phyloP scores from a whole-genome alignment of 1,140 invertebrate genomes.

The Lamellibrachia luymesi region DNA sequence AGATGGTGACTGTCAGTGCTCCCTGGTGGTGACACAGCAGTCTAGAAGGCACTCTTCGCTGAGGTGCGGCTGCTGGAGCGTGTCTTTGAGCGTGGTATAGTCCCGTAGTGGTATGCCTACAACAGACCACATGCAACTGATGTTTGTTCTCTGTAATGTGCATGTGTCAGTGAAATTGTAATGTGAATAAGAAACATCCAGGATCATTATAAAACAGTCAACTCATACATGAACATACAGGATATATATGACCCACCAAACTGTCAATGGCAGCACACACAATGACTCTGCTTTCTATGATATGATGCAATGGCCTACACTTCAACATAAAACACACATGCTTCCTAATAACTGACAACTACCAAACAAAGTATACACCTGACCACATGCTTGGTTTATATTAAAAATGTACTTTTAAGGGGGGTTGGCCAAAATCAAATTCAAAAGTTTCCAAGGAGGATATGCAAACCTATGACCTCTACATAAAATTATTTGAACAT shows the following conservation, averaged over 20 bases:
- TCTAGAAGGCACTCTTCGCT: background rate
- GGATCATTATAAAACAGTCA: background rate
- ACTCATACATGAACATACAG: background rate
- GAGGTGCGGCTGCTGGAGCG: background rate
- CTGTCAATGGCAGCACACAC: background rate
- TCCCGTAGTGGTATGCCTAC: slow-evolving; percentile 23
- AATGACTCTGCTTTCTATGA: too few relatives aligned
- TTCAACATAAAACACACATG: too few relatives aligned
- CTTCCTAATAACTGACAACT: background rate
- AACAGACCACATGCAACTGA: background rate
- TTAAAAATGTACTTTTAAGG: background rate
- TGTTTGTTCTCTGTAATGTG: background rate
- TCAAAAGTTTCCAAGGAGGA: background rate
- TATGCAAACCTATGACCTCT: too few relatives aligned
- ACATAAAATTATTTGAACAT: too few relatives aligned
- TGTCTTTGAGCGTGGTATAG: slow-evolving; percentile 18
- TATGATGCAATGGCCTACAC: too few relatives aligned
- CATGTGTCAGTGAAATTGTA: background rate
- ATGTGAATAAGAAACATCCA: background rate
- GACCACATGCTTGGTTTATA: too few relatives aligned
- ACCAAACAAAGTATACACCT: background rate
- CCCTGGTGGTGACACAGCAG: background rate
- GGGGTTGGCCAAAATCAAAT: background rate
- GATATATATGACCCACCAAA: background rate
- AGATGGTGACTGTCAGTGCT: background rate